A percentile compares a stretch with the other conserved stretches of the same genome.
Conservation (phyloP, 64 coral and sea anemone genomes). For the Cladopsammia gracilis region DNA sequence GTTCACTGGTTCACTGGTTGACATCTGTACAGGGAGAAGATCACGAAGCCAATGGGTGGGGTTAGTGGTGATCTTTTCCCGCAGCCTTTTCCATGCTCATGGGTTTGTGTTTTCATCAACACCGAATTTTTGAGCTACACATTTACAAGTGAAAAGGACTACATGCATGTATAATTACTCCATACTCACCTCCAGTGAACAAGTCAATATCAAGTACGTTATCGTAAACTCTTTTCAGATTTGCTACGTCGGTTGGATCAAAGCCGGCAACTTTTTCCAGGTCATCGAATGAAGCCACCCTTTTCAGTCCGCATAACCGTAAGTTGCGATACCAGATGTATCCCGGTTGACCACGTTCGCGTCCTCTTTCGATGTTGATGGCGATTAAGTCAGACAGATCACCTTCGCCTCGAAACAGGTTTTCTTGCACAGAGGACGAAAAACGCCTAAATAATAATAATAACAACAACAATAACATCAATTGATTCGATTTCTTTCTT, state of each 20-base stretch:
- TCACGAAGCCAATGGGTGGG: too few relatives aligned
- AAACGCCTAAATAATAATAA: conserved; percentile 5
- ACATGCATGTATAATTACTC: neutral
- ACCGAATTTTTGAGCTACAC: too few relatives aligned
- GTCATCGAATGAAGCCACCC: neutral
- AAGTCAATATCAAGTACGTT: conserved; percentile 65
- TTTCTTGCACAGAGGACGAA: conserved; percentile 11
- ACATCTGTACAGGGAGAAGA: too few relatives aligned
- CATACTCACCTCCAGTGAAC: conserved; percentile 42
- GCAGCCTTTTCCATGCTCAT: too few relatives aligned
- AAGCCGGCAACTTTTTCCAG: neutral
- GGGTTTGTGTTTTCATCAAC: neutral
- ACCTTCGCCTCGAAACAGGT: neutral
- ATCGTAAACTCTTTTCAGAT: neutral
- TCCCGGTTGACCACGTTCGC: conserved; percentile 54
- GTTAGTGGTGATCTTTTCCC: too few relatives aligned
- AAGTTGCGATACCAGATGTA: conserved; percentile 46
- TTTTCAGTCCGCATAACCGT: neutral
- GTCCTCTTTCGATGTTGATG: conserved; percentile 70
- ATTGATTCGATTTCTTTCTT: too few relatives aligned
- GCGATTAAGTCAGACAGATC: conserved; percentile 55
- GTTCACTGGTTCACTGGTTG: too few relatives aligned
- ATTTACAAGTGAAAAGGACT: too few relatives aligned
- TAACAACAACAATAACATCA: neutral
- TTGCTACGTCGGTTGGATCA: neutral